Conservation (phyloP, 2,888 invertebrate species). For the Agrotis puta region DNA sequence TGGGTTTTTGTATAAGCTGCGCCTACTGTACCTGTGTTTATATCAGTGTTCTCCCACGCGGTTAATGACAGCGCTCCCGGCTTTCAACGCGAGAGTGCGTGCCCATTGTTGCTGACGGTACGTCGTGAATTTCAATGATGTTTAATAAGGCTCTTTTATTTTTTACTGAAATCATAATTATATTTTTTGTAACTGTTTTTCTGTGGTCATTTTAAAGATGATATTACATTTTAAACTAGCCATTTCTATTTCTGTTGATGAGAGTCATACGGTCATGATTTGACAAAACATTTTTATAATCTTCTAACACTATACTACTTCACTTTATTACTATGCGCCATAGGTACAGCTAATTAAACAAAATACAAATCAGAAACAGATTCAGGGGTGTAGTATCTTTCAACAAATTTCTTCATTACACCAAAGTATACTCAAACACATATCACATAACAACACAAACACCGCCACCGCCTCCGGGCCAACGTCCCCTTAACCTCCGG, state of each 20-base stretch:
- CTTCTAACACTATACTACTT: no score
- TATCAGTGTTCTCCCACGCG: background rate
- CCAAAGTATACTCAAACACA: constrained; percentile 15
- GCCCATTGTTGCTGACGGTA: constrained; percentile 20
- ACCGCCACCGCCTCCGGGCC: constrained; percentile 19
- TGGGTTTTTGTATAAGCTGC: background rate
- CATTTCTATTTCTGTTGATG: background rate
- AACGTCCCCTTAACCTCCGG: constrained; percentile 42
- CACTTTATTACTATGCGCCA: no score
- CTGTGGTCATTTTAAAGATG: background rate
- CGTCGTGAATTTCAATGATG: constrained; percentile 11
- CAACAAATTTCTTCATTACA: background rate
- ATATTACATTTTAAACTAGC: background rate
- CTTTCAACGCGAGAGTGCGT: constrained; percentile 36
- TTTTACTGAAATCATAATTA: constrained; percentile 6
- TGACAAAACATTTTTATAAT: no score
- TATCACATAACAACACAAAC: constrained; percentile 40
- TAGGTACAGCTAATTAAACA: background rate
- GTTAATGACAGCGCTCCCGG: constrained; percentile 41
- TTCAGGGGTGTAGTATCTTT: background rate
- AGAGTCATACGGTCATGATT: background rate
- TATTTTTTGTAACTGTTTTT: background rate
- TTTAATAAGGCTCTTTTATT: constrained; percentile 28
- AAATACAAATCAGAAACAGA: background rate
- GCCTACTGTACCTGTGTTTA: constrained; percentile 3